phyloP scores from a whole-genome alignment of 2,113 vertebrate genomes.

The Lynx canadensis region DNA sequence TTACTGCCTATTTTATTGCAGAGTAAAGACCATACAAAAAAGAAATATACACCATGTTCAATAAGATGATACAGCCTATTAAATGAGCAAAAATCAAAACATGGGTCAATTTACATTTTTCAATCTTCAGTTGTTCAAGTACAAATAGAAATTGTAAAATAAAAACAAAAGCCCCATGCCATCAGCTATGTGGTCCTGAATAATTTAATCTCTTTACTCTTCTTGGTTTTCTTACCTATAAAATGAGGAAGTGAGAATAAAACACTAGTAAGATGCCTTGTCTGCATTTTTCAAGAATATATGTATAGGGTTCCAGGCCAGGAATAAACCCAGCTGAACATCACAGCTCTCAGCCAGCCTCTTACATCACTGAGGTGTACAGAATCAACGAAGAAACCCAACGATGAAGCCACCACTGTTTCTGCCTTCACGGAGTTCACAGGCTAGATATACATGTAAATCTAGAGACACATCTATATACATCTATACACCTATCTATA shows the following conservation, averaged over 20 bases:
- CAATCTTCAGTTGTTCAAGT: background rate
- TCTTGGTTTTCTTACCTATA: constrained; percentile 8
- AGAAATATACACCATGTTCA: background rate
- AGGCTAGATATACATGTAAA: background rate
- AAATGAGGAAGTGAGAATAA: background rate
- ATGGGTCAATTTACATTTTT: background rate
- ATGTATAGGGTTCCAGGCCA: background rate
- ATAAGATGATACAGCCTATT: background rate
- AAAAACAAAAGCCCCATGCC: background rate
- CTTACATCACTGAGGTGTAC: background rate
- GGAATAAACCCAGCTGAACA: background rate
- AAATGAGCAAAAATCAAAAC: constrained; percentile 19
- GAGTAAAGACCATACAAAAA: background rate
- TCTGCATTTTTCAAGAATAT: background rate
- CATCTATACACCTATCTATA: background rate
- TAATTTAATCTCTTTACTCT: background rate
- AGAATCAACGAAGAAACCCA: background rate
- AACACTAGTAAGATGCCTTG: background rate
- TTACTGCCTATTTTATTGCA: background rate
- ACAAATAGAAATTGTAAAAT: constrained; percentile 43
- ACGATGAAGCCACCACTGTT: background rate
- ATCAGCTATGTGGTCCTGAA: background rate
- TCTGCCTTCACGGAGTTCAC: constrained; percentile 4
- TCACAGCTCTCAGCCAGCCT: background rate
- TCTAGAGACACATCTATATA: background rate